Evolutionary conservation across 2,113 vertebrate genomes (phyloP).

Genomic region (Ginglymostoma cirratum): DNA sequence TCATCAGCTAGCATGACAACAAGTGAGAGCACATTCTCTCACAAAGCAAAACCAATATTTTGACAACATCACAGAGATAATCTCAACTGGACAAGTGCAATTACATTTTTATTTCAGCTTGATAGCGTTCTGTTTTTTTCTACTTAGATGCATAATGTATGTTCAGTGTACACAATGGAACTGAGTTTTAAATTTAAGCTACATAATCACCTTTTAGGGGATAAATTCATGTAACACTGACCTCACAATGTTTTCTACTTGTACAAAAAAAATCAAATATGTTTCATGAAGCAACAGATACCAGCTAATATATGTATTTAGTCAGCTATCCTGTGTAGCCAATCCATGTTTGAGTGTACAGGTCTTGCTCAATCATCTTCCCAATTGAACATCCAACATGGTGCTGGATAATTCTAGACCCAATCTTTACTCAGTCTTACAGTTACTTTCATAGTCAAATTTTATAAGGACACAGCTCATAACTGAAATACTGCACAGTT

Average conservation of each 20-base stretch:
- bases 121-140: not conserved
- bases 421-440: not conserved
- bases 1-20: no score
- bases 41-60: not conserved
- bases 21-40: not conserved
- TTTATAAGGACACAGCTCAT: no score
- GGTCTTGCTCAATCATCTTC: not conserved
- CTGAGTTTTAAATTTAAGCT: not conserved
- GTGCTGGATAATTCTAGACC: not conserved
- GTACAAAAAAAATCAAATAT: not conserved
- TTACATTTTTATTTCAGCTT: not conserved
- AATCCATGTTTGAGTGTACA: not conserved
- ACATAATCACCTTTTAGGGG: not conserved
- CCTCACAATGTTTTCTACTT: not conserved
- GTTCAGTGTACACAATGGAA: not conserved
- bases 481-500: no score
- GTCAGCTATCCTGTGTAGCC: not conserved
- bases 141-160: not conserved
- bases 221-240: not conserved
- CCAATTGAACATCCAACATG: not conserved
- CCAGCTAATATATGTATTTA: not conserved
- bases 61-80: no score
- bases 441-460: no score
- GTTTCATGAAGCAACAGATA: not conserved
- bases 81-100: not conserved